Evolutionary conservation across 2,113 vertebrate genomes (phyloP), one percentile per base, ranked within the genome.

Genomic region (Aviceda subcristata): DNA sequence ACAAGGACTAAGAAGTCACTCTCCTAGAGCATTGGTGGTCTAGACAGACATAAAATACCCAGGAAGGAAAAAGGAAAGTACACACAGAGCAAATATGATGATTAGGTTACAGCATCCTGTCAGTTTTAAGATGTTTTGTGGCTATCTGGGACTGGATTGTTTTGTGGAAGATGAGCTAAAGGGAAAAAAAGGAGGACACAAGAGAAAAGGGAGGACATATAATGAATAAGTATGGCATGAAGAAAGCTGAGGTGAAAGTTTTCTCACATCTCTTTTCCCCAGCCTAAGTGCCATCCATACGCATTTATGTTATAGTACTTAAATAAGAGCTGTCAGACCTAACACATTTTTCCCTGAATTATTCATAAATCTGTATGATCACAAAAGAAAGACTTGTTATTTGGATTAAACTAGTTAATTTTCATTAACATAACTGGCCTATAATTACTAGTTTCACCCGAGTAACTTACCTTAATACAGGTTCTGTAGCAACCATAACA

Each of bases 401-500:
- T 94, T 93, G 76, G 53, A 86, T 66, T 57, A 89, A 69, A 94
- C 78, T 41, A 91, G 85, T 94, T 95, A 89, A 94, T 97, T 94
- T 97, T 97, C 59, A 95, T 97, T 97, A 98, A 93, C 53, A 63
- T 71, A 94, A 80, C 73, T 69, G 56, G 20, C 78, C 89, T 94
- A 39, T 90, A 98, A 98, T 97, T 97, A 86, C 60, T 94, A 90
- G 91, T 80, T 96, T 97, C 92, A 93, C 81, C 15, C 5, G 7
- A 92, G 79, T 94, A 87, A 76, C 94, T 94, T 87, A 79, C 63
- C 63, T 75, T 86, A 91, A 86, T 66, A 82, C 38, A 94, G 85
- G 62, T 24, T 86, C 69, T 78, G 60, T 36, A 90, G 62, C 79
- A 96, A 92, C 66, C 57, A 48, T 90, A 96, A 96, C 56, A 71